phyloP scores from a whole-genome alignment of 2,888 invertebrate genomes.

The Aphodius sticticus region DNA sequence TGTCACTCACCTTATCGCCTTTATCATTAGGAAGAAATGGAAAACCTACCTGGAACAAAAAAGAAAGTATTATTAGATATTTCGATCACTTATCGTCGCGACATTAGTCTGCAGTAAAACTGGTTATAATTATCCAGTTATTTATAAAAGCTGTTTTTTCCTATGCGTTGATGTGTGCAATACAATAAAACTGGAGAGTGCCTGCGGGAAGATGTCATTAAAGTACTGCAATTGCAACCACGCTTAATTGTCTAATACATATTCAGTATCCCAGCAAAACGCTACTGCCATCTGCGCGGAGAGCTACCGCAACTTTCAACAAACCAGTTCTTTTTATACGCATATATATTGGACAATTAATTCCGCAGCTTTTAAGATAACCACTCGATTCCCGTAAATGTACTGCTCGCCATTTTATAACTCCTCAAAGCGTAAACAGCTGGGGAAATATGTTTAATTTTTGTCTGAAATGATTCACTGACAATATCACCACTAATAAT shows the following conservation, averaged over 20 bases:
- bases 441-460: no score
- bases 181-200: no score
- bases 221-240: not conserved
- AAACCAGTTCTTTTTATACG: slow-evolving; percentile 18
- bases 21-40: not conserved
- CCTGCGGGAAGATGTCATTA: not conserved
- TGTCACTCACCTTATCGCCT: not conserved
- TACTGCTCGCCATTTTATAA: not conserved
- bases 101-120: no score
- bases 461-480: no score
- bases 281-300: not conserved
- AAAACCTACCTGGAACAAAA: not conserved
- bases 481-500: no score
- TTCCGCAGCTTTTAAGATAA: not conserved
- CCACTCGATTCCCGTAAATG: not conserved
- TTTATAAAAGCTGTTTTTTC: no score
- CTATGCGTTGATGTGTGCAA: no score
- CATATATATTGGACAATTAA: slow-evolving; percentile 27
- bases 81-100: no score
- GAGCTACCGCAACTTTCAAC: not conserved
- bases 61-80: not conserved
- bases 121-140: no score
- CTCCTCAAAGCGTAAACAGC: not conserved
- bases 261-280: slow-evolving; percentile 6
- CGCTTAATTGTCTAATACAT: slow-evolving; percentile 20